Evolutionary conservation across 2,113 vertebrate genomes (phyloP).

Genomic region (Naja naja): DNA sequence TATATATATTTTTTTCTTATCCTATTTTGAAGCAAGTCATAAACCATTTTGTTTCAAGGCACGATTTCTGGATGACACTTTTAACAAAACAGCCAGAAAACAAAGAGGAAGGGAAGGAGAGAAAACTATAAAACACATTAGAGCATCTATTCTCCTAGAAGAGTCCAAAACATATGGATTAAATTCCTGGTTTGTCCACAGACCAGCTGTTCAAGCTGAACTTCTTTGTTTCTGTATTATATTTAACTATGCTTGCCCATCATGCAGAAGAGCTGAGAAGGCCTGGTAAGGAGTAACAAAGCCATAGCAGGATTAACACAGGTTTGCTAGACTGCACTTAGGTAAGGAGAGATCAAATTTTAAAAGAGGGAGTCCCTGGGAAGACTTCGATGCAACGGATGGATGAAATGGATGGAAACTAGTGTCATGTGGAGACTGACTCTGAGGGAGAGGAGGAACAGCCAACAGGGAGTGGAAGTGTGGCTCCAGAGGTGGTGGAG

Average conservation of each 20-base stretch:
- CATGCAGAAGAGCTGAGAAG: not conserved
- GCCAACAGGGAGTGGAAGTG: no score
- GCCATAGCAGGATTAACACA: no score
- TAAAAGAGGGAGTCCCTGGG: not conserved
- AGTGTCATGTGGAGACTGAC: no score
- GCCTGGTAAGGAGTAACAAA: not conserved
- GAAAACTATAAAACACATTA: not conserved
- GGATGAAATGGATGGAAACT: no score
- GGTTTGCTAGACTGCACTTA: not conserved
- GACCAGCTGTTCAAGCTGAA: not conserved
- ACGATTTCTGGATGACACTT: not conserved
- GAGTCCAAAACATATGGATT: not conserved
- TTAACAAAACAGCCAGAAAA: not conserved
- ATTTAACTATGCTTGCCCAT: not conserved
- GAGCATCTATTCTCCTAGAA: not conserved
- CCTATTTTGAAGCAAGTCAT: conserved; percentile 11
- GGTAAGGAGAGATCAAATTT: not conserved
- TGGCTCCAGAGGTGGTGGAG: no score
- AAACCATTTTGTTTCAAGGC: not conserved
- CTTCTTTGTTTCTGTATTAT: not conserved
- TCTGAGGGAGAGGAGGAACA: no score
- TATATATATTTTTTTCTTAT: accelerated
- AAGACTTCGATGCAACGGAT: no score
- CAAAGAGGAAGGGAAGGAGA: not conserved
- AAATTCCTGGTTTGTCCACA: not conserved